Evolutionary conservation across 2,113 vertebrate species (phyloP).

Genomic region (Promerops cafer): DNA sequence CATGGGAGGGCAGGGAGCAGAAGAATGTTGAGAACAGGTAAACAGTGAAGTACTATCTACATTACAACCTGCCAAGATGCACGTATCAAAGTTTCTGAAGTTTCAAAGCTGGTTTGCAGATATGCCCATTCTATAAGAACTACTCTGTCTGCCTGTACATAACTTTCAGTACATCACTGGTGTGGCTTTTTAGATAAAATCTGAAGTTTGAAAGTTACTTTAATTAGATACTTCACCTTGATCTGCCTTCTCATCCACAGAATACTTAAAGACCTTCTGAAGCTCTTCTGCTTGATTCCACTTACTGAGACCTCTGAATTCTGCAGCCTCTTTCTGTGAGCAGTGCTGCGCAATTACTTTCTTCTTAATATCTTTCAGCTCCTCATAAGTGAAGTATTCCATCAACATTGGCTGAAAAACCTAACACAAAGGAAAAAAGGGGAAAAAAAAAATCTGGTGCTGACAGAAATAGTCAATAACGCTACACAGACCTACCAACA

Average conservation of each 20-base stretch:
- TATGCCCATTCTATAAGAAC: background rate
- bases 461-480: background rate
- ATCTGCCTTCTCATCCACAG: slow-evolving; percentile 89
- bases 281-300: slow-evolving; percentile 92
- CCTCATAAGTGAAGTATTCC: slow-evolving; percentile 97
- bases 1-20: background rate
- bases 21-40: background rate
- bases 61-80: background rate
- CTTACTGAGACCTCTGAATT: slow-evolving; percentile 84
- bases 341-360: slow-evolving; percentile 95
- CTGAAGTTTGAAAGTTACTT: background rate
- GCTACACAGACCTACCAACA: background rate
- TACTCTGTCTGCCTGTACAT: background rate
- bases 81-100: background rate
- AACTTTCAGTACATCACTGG: background rate
- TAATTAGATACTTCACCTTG: slow-evolving; percentile 76
- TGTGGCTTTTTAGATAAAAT: background rate
- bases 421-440: slow-evolving; percentile 61
- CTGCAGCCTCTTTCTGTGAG: slow-evolving; percentile 82
- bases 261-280: slow-evolving; percentile 92
- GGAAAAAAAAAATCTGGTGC: background rate
- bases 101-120: background rate
- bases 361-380: slow-evolving; percentile 97
- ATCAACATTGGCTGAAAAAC: slow-evolving; percentile 99
- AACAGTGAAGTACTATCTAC: background rate